Conservation (phyloP, 2,888 invertebrate genomes). For the Caenorhabditis afra region DNA sequence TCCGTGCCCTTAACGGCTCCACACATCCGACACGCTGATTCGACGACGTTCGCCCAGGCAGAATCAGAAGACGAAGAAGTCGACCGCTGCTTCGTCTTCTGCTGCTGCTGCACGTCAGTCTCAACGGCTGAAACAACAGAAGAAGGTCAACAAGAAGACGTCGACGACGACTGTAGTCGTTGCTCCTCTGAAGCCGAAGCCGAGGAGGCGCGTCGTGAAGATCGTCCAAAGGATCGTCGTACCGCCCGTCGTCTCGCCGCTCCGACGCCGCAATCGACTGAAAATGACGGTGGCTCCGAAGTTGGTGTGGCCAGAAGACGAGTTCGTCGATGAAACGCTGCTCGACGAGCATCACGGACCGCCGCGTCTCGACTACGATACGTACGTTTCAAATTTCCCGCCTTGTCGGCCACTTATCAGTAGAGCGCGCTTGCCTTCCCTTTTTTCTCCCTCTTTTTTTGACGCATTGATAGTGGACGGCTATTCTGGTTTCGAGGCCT, state of each 20-base stretch:
- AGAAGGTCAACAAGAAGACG: conserved; percentile 13
- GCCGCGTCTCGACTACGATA: conserved; percentile 61
- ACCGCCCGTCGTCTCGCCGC: not conserved
- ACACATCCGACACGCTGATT: conserved; percentile 37
- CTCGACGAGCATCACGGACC: conserved; percentile 66
- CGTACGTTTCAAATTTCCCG: conserved; percentile 57
- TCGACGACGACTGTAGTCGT: not conserved
- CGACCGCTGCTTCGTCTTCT: conserved; percentile 51
- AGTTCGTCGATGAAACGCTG: conserved; percentile 50
- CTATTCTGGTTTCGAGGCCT: no score
- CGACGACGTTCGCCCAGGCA: conserved; percentile 18
- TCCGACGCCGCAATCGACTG: no score
- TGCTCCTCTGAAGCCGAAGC: conserved; percentile 2
- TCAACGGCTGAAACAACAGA: not conserved
- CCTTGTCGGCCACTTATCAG: not conserved
- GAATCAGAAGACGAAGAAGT: conserved; percentile 40
- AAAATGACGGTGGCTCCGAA: conserved; percentile 14
- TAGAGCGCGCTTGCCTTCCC: not conserved
- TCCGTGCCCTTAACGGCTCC: conserved; percentile 33
- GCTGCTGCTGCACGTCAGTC: not conserved
- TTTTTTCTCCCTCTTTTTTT: conserved; percentile 2
- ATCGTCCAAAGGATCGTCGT: not conserved
- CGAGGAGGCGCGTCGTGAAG: not conserved
- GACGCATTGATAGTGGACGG: not conserved
- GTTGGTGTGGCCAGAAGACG: conserved; percentile 66